These are phyloP conservation scores for Ischnura elegans DNA, from an alignment of 2,888 invertebrate species.

Conservation along the genomic window DNA sequence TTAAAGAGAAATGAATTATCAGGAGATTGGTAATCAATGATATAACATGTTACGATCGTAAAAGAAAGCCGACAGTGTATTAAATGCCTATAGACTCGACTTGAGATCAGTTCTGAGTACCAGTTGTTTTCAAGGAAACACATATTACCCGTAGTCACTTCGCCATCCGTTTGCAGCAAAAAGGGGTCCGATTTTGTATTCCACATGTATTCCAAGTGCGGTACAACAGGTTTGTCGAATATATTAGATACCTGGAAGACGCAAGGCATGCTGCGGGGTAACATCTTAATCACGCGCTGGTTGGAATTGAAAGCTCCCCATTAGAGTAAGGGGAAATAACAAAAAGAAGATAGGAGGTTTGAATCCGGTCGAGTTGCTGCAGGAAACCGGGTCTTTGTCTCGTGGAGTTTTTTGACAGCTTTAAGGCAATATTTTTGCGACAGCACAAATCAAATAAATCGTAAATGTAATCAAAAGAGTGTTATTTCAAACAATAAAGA, in stretches of 20 bases:
- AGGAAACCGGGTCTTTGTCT: not conserved
- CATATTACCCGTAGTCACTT: not conserved
- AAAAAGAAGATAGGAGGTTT: not conserved
- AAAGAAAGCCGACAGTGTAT: not conserved
- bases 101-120: not conserved
- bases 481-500: no score
- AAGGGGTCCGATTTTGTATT: not conserved
- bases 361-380: not conserved
- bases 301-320: not conserved
- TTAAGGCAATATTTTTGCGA: no score
- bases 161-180: not conserved
- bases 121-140: not conserved
- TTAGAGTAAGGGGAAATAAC: not conserved
- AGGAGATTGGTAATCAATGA: no score
- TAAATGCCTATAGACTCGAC: not conserved
- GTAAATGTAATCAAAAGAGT: no score
- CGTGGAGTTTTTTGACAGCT: no score
- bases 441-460: no score
- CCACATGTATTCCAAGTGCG: not conserved
- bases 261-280: not conserved
- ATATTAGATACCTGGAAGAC: not conserved
- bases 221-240: constrained; percentile 6
- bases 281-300: not conserved
- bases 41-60: not conserved
- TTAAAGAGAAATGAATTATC: not conserved